These are phyloP conservation scores for Trichacis sp. DNA, from an alignment of 2,888 invertebrate species.

Conservation along the genomic window DNA sequence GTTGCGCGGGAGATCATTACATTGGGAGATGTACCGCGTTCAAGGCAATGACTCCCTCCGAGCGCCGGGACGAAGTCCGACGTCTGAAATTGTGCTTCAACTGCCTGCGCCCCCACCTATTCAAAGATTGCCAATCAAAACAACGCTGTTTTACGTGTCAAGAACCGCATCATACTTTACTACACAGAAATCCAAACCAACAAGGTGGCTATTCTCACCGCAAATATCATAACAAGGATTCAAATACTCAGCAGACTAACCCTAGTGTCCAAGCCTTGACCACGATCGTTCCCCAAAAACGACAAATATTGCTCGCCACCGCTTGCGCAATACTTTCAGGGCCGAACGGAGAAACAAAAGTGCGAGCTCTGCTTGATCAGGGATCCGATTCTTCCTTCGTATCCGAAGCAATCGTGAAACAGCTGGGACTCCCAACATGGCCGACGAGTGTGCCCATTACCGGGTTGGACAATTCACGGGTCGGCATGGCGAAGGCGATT, in stretches of 20 bases:
- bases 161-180: background rate
- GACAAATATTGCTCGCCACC: constrained; percentile 20
- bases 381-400: constrained; percentile 22
- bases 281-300: background rate
- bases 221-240: background rate
- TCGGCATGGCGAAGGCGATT: too few relatives aligned
- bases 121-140: background rate
- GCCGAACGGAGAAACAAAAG: constrained; percentile 1
- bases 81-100: background rate
- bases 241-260: background rate
- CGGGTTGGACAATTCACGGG: too few relatives aligned
- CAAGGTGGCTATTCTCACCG: too few relatives aligned
- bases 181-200: background rate
- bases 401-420: constrained; percentile 18
- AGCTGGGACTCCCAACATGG: constrained; percentile 2
- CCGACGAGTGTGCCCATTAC: too few relatives aligned
- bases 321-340: constrained; percentile 15
- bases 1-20: background rate
- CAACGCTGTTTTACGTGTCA: background rate
- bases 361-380: constrained; percentile 3
- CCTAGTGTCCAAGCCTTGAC: background rate
- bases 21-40: background rate
- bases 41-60: background rate
- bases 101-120: background rate
- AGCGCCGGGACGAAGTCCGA: background rate